Evolutionary conservation across 1,140 invertebrate species (phyloP), one percentile per base, ranked within the genome.

Genomic region (Macrocentrus cingulum): DNA sequence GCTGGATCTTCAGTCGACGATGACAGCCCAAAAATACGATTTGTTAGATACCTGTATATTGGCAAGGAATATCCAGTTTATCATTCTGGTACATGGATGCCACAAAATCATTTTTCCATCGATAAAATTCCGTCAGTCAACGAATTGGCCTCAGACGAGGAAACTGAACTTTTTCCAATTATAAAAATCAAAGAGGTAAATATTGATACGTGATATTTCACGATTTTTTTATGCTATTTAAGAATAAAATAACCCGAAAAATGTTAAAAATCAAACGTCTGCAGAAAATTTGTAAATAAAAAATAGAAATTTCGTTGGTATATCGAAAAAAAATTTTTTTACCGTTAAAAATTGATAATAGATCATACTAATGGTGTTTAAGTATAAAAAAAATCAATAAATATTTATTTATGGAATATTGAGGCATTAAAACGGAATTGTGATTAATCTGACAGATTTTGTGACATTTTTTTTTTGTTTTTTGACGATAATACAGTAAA

Each of bases 11-110:
- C 59, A 25, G 9, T 29, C 8, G 56, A 57, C 11, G 41, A 37
- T 39, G 56, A 55, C 4, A 59, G 34, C 16, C 46, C 60, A n/a
- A 39, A 54, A n/a, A 62, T 22, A 23, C 48, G 46, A 37, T 62
- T 62, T 32, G 39, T 50, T 5, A 54, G 80, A 42, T 84, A 75
- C 65, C 64, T 85, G 8, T 83, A 83, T 37, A 74, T 83, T 57
- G 84, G 84, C 8, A 82, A 81, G 68, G 82, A 84, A 63, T 65
- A 77, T 44, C 78, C 81, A 0, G 80, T 80, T 55, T 85, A 84
- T 62, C 82, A 78, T 53, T 81, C 84, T 56, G 83, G 82, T 48
- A 80, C 80, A 62, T 84, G 83, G 82, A 70, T 76, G 39, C 66
- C 77, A 9, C 78, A 82, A 53, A 74, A 83, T 55, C 83, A 84